Percentiles rank a stretch among this genome's conserved stretches.
Conservation (phyloP, 2,113 vertebrate species). For the Odocoileus virginianus region DNA sequence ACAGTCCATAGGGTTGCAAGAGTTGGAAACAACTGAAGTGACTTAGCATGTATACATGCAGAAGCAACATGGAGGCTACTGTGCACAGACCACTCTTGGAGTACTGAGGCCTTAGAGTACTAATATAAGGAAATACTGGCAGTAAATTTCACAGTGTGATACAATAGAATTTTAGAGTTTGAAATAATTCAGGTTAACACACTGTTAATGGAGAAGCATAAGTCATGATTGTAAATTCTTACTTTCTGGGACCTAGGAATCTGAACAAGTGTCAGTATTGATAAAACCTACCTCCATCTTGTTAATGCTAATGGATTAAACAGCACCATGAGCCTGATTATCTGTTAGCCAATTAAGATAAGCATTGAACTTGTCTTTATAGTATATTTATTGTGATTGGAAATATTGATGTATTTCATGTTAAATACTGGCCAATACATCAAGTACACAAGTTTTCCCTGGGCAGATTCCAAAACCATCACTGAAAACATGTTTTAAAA, state of each 20-base stretch:
- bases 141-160: background rate
- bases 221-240: slow-evolving; percentile 80
- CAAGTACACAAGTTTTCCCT: background rate
- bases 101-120: background rate
- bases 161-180: slow-evolving; percentile 64
- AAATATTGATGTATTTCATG: slow-evolving; percentile 79
- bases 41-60: background rate
- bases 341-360: slow-evolving; percentile 86
- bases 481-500: slow-evolving; percentile 29
- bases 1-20: background rate
- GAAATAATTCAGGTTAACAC: slow-evolving; percentile 77
- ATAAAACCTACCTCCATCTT: slow-evolving; percentile 81
- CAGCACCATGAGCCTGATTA: slow-evolving; percentile 78
- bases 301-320: slow-evolving; percentile 84
- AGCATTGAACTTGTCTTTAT: slow-evolving; percentile 80
- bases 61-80: background rate
- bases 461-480: slow-evolving; percentile 39
- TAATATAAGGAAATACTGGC: background rate
- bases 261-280: slow-evolving; percentile 83
- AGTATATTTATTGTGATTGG: slow-evolving; percentile 82
- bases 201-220: slow-evolving; percentile 74
- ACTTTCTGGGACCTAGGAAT: slow-evolving; percentile 77
- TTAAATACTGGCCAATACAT: slow-evolving; percentile 70
- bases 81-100: background rate
- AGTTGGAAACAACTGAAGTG: background rate